Evolutionary conservation across 1,140 invertebrate species (phyloP).

Genomic region (Bombus sibiricus): DNA sequence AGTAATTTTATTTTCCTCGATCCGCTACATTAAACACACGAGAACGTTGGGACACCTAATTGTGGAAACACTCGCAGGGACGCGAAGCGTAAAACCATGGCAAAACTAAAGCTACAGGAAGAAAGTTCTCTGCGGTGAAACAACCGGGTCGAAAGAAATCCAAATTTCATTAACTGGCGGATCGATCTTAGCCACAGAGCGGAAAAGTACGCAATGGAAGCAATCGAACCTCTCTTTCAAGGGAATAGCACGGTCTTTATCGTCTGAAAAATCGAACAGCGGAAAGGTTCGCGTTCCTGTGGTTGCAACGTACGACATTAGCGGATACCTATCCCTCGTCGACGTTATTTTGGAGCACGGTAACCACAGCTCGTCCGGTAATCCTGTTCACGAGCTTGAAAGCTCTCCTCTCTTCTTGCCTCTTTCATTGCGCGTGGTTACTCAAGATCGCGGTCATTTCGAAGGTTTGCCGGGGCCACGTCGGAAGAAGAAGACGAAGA

Average conservation of each 20-base stretch:
- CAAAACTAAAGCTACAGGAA: not conserved
- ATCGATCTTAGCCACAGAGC: not conserved
- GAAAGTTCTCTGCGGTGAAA: not conserved
- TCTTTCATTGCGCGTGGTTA: conserved; percentile 11
- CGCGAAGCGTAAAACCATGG: not conserved
- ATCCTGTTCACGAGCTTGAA: conserved; percentile 19
- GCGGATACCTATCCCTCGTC: not conserved
- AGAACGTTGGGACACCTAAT: not conserved
- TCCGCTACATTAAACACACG: not conserved
- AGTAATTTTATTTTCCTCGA: not conserved
- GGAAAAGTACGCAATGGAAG: not conserved
- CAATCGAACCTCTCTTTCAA: not conserved
- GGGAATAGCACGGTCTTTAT: not conserved
- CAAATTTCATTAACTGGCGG: not conserved
- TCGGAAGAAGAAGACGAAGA: conserved; percentile 24
- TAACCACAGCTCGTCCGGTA: conserved; percentile 32
- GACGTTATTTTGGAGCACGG: conserved; percentile 44
- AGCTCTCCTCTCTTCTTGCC: not conserved
- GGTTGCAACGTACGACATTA: conserved; percentile 12
- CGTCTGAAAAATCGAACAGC: not conserved
- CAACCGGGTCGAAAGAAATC: not conserved
- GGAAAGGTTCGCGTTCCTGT: not conserved
- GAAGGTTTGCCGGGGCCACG: not conserved
- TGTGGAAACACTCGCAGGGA: not conserved
- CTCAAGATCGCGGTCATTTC: conserved; percentile 58